A percentile compares a stretch with the other conserved stretches of the same genome.
Conservation (phyloP, 92 coral and sea anemone species). For the Porites divaricata region DNA sequence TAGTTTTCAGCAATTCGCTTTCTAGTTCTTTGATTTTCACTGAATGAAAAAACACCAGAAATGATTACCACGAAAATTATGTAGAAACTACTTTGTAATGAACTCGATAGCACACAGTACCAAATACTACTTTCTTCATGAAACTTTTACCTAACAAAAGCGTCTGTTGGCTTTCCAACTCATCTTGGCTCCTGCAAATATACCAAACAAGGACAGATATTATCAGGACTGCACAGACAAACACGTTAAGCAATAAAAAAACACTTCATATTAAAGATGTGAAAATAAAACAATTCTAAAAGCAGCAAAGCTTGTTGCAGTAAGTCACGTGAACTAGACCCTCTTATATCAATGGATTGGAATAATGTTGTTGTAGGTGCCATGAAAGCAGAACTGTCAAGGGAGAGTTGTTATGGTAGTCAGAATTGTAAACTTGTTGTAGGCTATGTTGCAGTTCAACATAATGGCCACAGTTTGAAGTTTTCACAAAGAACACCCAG, state of each 20-base stretch:
- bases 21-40: conserved; percentile 85
- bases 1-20: conserved; percentile 71
- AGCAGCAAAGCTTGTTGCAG: too few relatives aligned
- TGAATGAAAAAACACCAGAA: conserved; percentile 6
- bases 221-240: background rate
- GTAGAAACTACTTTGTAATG: background rate
- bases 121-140: background rate
- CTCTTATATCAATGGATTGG: too few relatives aligned
- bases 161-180: conserved; percentile 75
- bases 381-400: too few relatives aligned
- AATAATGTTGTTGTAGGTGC: too few relatives aligned
- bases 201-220: background rate
- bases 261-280: too few relatives aligned
- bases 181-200: conserved; percentile 72
- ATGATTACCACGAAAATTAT: background rate
- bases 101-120: background rate
- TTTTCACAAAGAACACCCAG: too few relatives aligned
- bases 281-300: too few relatives aligned
- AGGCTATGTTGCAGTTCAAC: too few relatives aligned
- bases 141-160: conserved; percentile 51
- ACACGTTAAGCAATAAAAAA: background rate
- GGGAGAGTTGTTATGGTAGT: too few relatives aligned
- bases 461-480: too few relatives aligned
- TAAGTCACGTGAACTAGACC: too few relatives aligned
- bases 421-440: too few relatives aligned